Percentiles rank a stretch among this genome's conserved stretches.
Conservation (phyloP, 2,797 vertebrate genomes). For the Pseudochirops cupreus region DNA sequence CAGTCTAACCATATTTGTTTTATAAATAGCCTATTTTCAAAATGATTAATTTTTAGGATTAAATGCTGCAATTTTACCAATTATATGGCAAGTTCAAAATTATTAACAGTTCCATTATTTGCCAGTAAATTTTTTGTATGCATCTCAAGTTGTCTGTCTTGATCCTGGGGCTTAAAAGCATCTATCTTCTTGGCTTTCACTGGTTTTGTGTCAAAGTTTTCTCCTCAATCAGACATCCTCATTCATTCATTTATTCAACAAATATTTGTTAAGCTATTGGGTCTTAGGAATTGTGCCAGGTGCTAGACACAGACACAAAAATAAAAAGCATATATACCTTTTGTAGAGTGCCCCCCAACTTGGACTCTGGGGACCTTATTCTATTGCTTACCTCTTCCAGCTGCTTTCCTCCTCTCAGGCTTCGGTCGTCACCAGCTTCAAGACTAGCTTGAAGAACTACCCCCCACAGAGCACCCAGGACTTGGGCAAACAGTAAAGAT, state of each 20-base stretch:
- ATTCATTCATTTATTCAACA: not conserved
- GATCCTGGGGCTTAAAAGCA: not conserved
- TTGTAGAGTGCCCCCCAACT: too few species aligned
- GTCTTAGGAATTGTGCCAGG: not conserved
- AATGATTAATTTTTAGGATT: not conserved
- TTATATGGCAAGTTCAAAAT: not conserved
- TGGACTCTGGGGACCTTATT: too few species aligned
- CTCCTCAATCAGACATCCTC: not conserved
- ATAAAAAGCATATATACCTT: not conserved
- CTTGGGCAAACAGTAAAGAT: too few species aligned
- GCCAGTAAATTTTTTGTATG: not conserved
- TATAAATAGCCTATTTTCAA: not conserved
- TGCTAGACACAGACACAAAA: not conserved
- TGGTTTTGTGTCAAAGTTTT: not conserved
- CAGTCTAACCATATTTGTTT: not conserved
- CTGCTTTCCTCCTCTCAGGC: too few species aligned
- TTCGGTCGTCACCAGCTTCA: too few species aligned
- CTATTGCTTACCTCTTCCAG: too few species aligned
- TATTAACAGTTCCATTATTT: not conserved
- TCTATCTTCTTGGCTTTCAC: not conserved
- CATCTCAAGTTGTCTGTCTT: not conserved
- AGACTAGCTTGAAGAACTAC: too few species aligned
- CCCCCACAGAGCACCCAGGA: too few species aligned
- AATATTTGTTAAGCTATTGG: not conserved
- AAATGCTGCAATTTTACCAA: not conserved